Base-by-base conservation (phyloP, 2,888 invertebrate genomes). In the Danaus chrysippus region DNA sequence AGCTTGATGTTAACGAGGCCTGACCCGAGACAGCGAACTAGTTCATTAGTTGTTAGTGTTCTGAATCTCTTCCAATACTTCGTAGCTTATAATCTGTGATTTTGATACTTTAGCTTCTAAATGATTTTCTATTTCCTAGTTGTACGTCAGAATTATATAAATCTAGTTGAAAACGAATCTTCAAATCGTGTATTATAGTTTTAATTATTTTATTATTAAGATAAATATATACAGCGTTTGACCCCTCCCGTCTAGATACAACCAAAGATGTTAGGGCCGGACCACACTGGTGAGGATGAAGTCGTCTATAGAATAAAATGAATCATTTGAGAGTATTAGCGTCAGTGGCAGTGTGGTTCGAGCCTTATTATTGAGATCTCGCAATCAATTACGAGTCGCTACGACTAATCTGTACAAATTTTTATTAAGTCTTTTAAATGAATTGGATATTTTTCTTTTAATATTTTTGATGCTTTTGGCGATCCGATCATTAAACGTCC, bases 401-500 rank as follows among this genome's bases (percentile, higher is more conserved):
- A 17, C 9, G 49, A 49, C 49, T 49, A 17, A 49, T 49, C 11
- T 49, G 49, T 49, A 49, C 17, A 49, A 49, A 49, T 17, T 49
- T 49, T 17, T 17, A 17, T 49, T 49, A 46, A 49, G 49, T 49
- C 49, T 10, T 46, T 13, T 8, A 15, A 46, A 5, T 9, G 46
- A 46, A n/a, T 17, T n/a, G n/a, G 43, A n/a, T 43, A 12, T 49
- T 15, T 10, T 17, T 10, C 11, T 10, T 49, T 49, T 17, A 49
- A 49, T 49, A 49, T 17, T 49, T 49, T 49, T 49, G 49, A 49
- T 15, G 49, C 49, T 49, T 49, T 49, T 17, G 49, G 49, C 49
- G 49, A 49, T 43, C 43, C 43, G 43, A 43, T 12, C 49, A 49
- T 10, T 10, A 10, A 17, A 17, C 49, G 49, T 49, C 49, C 49